A percentile compares a stretch with the other conserved stretches of the same genome.
Evolutionary conservation across 2,113 vertebrate species (phyloP).

Genomic region (Orcinus orca): DNA sequence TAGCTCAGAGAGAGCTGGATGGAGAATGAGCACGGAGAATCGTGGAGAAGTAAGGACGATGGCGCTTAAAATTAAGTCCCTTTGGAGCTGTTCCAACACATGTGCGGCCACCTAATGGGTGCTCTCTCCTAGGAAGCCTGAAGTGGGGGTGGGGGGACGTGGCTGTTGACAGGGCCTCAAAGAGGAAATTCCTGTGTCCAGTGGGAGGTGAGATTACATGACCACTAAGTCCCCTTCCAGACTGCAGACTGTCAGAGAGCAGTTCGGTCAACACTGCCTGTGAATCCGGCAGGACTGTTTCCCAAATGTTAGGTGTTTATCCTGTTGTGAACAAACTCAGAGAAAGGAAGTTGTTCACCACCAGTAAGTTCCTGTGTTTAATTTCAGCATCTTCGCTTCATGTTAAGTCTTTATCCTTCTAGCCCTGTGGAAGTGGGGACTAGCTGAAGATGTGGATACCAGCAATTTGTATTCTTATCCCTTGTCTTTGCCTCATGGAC

Average conservation of each 20-base stretch:
- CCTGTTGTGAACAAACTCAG: neutral
- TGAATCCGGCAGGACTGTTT: neutral
- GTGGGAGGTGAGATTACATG: neutral
- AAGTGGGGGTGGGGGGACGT: neutral
- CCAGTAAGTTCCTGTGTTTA: neutral
- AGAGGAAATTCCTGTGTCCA: neutral
- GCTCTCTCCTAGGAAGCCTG: neutral
- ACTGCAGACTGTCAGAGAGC: neutral
- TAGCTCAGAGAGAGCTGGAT: neutral
- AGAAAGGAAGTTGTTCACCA: neutral
- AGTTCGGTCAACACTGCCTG: neutral
- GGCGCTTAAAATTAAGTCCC: neutral
- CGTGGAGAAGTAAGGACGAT: neutral
- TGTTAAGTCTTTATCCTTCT: neutral
- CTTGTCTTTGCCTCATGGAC: neutral
- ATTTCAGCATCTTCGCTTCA: neutral
- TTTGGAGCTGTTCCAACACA: neutral
- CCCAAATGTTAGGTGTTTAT: neutral
- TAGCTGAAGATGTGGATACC: neutral
- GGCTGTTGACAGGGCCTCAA: neutral
- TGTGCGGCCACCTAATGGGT: neutral
- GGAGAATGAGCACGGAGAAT: neutral
- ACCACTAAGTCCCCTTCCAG: neutral
- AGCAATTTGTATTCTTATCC: neutral
- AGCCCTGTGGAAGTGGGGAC: neutral